phyloP scores from a whole-genome alignment of 2,888 invertebrate species.

The Beris chalybata region DNA sequence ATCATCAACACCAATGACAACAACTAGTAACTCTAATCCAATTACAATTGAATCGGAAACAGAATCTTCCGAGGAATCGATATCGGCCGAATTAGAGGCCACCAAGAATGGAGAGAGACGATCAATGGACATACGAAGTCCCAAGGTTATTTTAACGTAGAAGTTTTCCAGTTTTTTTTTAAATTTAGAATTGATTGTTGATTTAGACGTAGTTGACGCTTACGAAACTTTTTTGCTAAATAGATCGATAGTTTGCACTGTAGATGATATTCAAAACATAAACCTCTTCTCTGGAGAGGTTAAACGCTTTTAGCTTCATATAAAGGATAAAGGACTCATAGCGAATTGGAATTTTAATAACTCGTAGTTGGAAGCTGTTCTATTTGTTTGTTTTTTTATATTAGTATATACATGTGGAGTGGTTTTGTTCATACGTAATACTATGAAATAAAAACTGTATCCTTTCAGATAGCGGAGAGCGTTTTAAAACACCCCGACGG shows the following conservation, averaged over 20 bases:
- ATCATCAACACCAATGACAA: conserved; percentile 39
- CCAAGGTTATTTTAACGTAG: conserved; percentile 48
- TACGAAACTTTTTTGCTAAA: background rate
- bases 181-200: background rate
- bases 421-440: too few species aligned
- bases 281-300: too few species aligned
- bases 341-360: background rate
- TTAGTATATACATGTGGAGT: background rate
- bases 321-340: background rate
- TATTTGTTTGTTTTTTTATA: too few species aligned
- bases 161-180: background rate
- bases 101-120: conserved; percentile 49
- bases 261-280: too few species aligned
- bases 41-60: conserved; percentile 49
- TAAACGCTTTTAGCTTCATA: too few species aligned
- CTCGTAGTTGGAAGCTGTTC: background rate
- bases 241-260: too few species aligned
- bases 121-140: conserved; percentile 47
- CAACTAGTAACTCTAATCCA: conserved; percentile 5
- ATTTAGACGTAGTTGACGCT: background rate
- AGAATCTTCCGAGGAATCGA: conserved; percentile 49
- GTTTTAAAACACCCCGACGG: conserved; percentile 61
- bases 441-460: background rate
- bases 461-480: conserved; percentile 57
- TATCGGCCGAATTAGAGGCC: conserved; percentile 47